Evolutionary conservation across 2,797 vertebrate genomes (phyloP).

Genomic region (Amphiprion clarkii): DNA sequence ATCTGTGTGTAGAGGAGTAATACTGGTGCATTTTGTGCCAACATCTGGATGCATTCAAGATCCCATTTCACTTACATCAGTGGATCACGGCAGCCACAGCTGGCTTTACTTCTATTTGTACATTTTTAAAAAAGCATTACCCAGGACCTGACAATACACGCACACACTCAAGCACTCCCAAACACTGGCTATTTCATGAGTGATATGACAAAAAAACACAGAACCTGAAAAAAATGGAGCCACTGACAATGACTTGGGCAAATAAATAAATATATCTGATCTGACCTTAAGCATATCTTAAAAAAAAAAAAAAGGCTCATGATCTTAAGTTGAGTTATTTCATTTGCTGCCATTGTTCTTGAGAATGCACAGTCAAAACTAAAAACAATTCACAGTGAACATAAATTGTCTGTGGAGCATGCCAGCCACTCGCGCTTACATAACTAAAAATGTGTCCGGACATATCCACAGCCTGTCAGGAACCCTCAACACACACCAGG

Average conservation of each 20-base stretch:
- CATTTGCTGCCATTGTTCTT: slow-evolving; percentile 10
- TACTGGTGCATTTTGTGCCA: slow-evolving; percentile 60
- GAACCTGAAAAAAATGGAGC: background rate
- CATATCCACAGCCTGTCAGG: slow-evolving; percentile 73
- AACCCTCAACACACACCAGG: slow-evolving; percentile 41
- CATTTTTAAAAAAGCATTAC: slow-evolving; percentile 12
- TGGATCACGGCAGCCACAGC: slow-evolving; percentile 75
- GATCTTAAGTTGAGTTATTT: slow-evolving; percentile 2
- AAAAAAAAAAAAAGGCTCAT: background rate
- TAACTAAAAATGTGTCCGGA: slow-evolving; percentile 80
- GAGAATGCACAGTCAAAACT: slow-evolving; percentile 10
- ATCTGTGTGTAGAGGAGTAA: slow-evolving; percentile 49
- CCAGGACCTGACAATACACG: slow-evolving; percentile 25
- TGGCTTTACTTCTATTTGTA: slow-evolving; percentile 71
- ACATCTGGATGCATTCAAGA: slow-evolving; percentile 88
- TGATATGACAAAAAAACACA: slow-evolving; percentile 4
- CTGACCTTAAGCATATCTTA: too few species aligned
- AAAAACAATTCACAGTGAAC: slow-evolving; percentile 55
- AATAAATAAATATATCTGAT: slow-evolving; percentile 4
- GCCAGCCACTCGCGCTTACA: slow-evolving; percentile 53
- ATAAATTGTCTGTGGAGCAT: slow-evolving; percentile 51
- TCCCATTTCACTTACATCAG: slow-evolving; percentile 84
- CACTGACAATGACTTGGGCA: background rate
- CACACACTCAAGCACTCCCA: slow-evolving; percentile 12
- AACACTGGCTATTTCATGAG: background rate